Percentiles rank a stretch among this genome's conserved stretches.
Conservation (phyloP, 2,888 invertebrate species). For the Periphyllus acericola region DNA sequence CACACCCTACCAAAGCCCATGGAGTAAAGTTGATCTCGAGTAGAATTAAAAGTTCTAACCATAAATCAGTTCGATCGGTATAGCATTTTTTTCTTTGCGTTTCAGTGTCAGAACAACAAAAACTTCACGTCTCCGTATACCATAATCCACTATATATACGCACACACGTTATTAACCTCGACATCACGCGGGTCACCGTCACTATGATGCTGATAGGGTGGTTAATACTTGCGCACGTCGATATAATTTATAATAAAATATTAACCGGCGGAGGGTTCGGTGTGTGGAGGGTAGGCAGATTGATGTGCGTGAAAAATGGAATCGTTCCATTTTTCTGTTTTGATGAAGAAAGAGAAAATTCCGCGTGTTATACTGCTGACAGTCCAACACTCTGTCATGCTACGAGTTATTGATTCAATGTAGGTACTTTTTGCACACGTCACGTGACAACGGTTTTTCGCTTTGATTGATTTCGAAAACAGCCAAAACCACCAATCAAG, state of each 20-base stretch:
- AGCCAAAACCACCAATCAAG: constrained; percentile 9
- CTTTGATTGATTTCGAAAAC: constrained; percentile 30
- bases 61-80: constrained; percentile 24
- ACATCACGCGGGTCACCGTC: background rate
- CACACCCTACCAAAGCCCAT: no score
- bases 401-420: constrained; percentile 12
- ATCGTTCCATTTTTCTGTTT: background rate
- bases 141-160: background rate
- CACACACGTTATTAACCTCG: background rate
- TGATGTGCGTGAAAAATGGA: background rate
- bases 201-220: background rate
- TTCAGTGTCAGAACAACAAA: constrained; percentile 6
- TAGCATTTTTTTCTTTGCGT: background rate
- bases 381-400: background rate
- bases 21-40: background rate
- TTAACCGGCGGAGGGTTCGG: background rate
- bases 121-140: background rate
- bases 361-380: background rate
- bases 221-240: background rate
- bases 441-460: constrained; percentile 6
- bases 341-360: background rate
- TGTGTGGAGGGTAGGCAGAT: background rate
- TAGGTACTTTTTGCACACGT: constrained; percentile 2
- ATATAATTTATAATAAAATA: background rate
- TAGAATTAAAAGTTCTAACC: constrained; percentile 22